These are phyloP conservation scores for Oceanodroma leucorhoa DNA, from an alignment of 2,797 vertebrate species.

Conservation along the genomic window DNA sequence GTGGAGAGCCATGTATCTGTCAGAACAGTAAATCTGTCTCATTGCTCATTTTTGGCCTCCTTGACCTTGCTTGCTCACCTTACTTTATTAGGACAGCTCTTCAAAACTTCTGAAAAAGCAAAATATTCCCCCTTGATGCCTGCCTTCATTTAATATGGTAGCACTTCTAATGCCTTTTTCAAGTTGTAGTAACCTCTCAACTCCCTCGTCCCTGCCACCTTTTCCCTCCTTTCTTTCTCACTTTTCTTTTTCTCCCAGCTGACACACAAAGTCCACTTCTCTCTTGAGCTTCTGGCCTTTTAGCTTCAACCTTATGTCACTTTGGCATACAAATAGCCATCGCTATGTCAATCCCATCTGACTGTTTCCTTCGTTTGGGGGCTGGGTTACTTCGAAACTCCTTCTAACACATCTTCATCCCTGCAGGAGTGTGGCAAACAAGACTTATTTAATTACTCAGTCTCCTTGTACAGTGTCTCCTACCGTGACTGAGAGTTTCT, in stretches of 20 bases:
- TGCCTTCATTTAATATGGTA: neutral
- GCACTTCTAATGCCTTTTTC: neutral
- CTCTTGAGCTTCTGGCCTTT: neutral
- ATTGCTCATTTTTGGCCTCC: conserved; percentile 36
- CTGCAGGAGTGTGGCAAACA: neutral
- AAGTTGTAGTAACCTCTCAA: neutral
- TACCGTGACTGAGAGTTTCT: neutral
- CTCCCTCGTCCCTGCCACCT: neutral
- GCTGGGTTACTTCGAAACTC: neutral
- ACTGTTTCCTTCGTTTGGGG: neutral
- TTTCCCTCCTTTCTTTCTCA: neutral
- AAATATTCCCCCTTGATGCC: neutral
- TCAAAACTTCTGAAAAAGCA: conserved; percentile 16
- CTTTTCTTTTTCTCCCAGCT: neutral
- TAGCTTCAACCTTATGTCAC: neutral
- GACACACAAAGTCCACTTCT: neutral
- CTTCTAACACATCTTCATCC: neutral
- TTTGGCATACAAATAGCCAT: neutral
- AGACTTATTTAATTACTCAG: neutral
- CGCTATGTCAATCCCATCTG: neutral
- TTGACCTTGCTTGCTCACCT: conserved; percentile 16
- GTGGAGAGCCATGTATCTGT: conserved; percentile 25
- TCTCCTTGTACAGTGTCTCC: neutral
- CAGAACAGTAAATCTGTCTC: conserved; percentile 22
- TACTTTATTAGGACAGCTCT: neutral